phyloP scores from a whole-genome alignment of 2,888 invertebrate genomes.

The Coenonympha glycerion region DNA sequence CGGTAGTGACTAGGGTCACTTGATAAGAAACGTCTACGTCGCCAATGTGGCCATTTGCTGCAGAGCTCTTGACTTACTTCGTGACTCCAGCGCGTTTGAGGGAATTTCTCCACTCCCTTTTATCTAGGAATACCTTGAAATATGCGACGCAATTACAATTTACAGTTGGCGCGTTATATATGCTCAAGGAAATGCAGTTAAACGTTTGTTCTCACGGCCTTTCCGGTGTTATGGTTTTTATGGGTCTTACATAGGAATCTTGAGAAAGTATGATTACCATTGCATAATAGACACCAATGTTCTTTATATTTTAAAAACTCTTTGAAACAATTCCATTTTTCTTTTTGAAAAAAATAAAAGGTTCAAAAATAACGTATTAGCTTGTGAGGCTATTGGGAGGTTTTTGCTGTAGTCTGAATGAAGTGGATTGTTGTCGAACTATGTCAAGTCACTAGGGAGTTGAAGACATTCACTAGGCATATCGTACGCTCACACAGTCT shows the following conservation, averaged over 20 bases:
- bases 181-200: conserved; percentile 12
- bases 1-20: conserved; percentile 30
- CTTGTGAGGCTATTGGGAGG: too few relatives aligned
- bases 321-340: not conserved
- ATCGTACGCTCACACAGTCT: conserved; percentile 13
- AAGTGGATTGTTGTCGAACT: conserved; percentile 36
- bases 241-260: conserved; percentile 16
- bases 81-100: not conserved
- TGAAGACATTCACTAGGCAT: conserved; percentile 44
- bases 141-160: not conserved
- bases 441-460: conserved; percentile 59
- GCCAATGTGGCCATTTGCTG: conserved; percentile 23
- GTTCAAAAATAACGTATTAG: not conserved
- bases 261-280: conserved; percentile 16
- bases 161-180: not conserved
- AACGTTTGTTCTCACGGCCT: conserved; percentile 35
- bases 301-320: too few relatives aligned
- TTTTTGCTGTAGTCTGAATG: conserved; percentile 28
- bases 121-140: not conserved
- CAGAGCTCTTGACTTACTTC: conserved; percentile 31
- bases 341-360: too few relatives aligned
- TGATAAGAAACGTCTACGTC: conserved; percentile 23
- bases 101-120: not conserved
- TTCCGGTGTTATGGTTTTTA: conserved; percentile 29
- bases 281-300: not conserved